Base-by-base conservation (phyloP, 2,113 vertebrate species). In the Pituophis catenifer region DNA sequence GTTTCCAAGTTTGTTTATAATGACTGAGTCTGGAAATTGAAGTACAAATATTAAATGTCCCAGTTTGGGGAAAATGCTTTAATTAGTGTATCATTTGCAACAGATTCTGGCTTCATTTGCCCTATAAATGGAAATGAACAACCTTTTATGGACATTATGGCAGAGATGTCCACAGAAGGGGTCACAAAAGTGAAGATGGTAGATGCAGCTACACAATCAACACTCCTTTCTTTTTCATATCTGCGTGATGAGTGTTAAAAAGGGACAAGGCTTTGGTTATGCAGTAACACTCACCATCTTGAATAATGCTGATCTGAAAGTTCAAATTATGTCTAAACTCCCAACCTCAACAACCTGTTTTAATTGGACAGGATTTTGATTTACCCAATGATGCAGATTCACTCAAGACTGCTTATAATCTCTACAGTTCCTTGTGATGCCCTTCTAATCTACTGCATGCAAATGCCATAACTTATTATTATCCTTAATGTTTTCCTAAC, bases 1-100 rank as follows among this genome's bases (percentile, higher is more conserved):
- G 19, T 24, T 89, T 86, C 23, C 57, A 55, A 33, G 94, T 91
- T 88, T 94, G 93, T 94, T 94, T 95, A 94, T 65, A 96, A 95
- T 54, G 17, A 44, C 8, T 9, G 19, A 81, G 33, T 81, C 33
- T 81, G 75, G 75, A 81, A 81, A 44, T 81, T 81, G 33, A 21
- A 81, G 17, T 44, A 44, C 8, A 44, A 81, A 81, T 81, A 21
- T 44, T 81, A 81, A 44, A 3, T 81, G 75, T 81, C 33, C 33
- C 33, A 9, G 17, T 81, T 44, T 81, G 8, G 8, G 33, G 33
- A 10, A 81, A 81, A 44, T 21, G 21, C 33, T 2, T 81, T 44
- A 81, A 44, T 81, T 7, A 1, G 33, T 44, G 33, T 21, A 81
- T 44, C 33, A 38, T 3, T 33, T 44, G 17, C 10, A 70, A n/a